Base-by-base conservation (phyloP, 2,113 vertebrate species). In the Rallus limicola region DNA sequence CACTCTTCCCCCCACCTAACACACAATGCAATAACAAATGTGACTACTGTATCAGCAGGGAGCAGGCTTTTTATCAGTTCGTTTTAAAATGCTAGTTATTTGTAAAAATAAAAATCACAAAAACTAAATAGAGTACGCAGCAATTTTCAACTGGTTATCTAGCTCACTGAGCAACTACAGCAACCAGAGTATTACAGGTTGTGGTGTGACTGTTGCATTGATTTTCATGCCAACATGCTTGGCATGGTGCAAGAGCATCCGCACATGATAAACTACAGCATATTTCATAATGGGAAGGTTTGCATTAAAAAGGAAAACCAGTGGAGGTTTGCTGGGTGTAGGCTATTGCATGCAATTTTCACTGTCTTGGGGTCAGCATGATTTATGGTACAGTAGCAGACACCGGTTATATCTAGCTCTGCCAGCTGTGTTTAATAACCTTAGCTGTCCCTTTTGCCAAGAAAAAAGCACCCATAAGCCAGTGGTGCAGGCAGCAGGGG, bases 21-120 rank as follows among this genome's bases (percentile, higher is more conserved):
- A 13, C 65, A 79, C 78, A 76, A 65, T 5, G n/a, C 60, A 59
- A 34, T 82, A 79, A 59, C 62, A 92, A 82, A 82, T 28, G 64
- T 10, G 62, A 10, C 67, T 23, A 15, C 69, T 15, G 0, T 93
- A 90, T 94, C 95, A 90, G 85, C 68, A 59, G 36, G 46, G 28
- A 93, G 46, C 95, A 97, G 93, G 56, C 31, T 33, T 93, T 95
- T 88, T 56, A 92, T 64, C 77, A 46, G 31, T 63, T 92, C 28
- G 10, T 52, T 94, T 83, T 46, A 25, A 80, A 94, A 70, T 3
- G 26, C 16, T 44, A 11, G 12, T 77, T 90, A 70, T 80, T 96
- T 86, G 62, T 88, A 64, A 90, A 92, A 93, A 92, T 8, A 19
- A 88, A 77, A 78, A 40, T 25, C 76, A 48, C 26, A 24, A 84